phyloP scores from a whole-genome alignment of 1,140 invertebrate genomes.

The Drosophila tristis region DNA sequence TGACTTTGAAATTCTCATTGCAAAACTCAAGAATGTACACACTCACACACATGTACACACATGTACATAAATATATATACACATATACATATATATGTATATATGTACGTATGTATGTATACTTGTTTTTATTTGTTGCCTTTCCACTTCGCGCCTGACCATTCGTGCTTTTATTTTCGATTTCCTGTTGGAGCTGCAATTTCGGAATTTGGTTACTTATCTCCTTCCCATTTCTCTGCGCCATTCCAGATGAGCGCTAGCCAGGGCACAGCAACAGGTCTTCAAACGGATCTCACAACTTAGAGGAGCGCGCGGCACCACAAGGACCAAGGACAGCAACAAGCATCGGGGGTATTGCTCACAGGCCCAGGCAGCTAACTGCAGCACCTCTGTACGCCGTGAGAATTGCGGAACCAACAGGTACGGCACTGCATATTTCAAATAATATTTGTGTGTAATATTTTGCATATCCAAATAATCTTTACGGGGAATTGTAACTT shows the following conservation, averaged over 20 bases:
- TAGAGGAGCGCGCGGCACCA: constrained; percentile 5
- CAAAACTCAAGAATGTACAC: constrained; percentile 54
- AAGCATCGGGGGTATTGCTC: constrained; percentile 1
- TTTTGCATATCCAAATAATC: background rate
- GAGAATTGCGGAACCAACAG: constrained; percentile 83
- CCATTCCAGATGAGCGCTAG: constrained; percentile 34
- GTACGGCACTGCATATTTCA: constrained; percentile 13
- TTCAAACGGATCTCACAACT: constrained; percentile 9
- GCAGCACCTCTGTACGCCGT: constrained; percentile 63
- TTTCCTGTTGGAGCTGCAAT: constrained; percentile 28
- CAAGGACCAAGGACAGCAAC: background rate
- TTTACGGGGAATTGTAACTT: too few species aligned
- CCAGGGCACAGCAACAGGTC: background rate
- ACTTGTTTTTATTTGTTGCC: background rate
- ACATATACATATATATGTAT: constrained; percentile 15
- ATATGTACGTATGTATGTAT: constrained; percentile 4
- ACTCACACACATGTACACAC: constrained; percentile 13
- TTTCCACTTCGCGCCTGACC: background rate
- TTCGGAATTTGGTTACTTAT: constrained; percentile 24
- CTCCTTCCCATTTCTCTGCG: background rate
- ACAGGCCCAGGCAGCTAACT: constrained; percentile 37
- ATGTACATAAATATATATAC: too few species aligned
- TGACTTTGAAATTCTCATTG: constrained; percentile 80
- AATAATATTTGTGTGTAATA: too few species aligned
- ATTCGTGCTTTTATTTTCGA: constrained; percentile 31